Conservation (phyloP, 1,140 invertebrate genomes). For the Zophobas morio region DNA sequence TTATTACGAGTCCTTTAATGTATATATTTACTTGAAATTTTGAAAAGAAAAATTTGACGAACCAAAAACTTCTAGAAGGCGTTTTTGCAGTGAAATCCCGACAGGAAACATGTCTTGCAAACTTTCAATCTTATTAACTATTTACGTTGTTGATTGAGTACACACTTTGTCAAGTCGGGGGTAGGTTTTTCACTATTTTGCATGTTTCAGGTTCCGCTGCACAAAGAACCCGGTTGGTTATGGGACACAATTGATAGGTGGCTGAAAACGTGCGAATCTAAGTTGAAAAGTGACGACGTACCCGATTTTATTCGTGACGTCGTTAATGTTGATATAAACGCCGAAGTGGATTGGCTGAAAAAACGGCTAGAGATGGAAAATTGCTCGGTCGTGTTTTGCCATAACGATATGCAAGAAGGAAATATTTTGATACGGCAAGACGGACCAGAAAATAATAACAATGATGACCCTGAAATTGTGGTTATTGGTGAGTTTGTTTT, state of each 20-base stretch:
- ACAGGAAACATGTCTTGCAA: conserved; percentile 42
- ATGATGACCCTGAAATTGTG: conserved; percentile 61
- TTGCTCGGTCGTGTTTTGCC: conserved; percentile 96
- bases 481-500: conserved; percentile 62
- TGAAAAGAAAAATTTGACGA: conserved; percentile 3
- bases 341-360: conserved; percentile 78
- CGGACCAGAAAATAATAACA: conserved; percentile 62
- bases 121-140: conserved; percentile 1
- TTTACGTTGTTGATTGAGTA: neutral
- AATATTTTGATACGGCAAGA: conserved; percentile 75
- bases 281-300: conserved; percentile 59
- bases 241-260: conserved; percentile 90
- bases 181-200: conserved; percentile 15
- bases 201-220: conserved; percentile 82
- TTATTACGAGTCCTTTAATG: no score
- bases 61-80: conserved; percentile 11
- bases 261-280: conserved; percentile 71
- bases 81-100: neutral
- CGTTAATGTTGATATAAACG: conserved; percentile 70
- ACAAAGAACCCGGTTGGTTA: conserved; percentile 94
- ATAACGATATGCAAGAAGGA: conserved; percentile 98
- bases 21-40: no score
- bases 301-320: conserved; percentile 64
- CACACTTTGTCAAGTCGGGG: neutral
- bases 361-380: conserved; percentile 72